Base-by-base conservation (phyloP, 1,140 invertebrate genomes). In the Steinernema khuongi region DNA sequence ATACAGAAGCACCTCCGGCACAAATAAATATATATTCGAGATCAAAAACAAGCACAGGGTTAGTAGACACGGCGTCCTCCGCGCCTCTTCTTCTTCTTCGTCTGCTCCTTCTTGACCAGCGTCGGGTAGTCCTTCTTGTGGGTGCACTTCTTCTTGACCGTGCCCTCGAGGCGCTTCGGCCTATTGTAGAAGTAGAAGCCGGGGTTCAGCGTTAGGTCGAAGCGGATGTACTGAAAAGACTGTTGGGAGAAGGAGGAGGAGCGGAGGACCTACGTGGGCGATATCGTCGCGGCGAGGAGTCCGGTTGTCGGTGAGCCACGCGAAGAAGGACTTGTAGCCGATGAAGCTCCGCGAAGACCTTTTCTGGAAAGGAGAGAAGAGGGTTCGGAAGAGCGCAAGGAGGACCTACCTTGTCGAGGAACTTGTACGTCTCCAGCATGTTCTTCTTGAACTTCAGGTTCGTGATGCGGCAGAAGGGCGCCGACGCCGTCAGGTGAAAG, bases 371-470 rank as follows among this genome's bases (percentile, higher is more conserved):
- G n/a, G 36, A 22, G 4, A 17, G 7, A 17, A n/a, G 4, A 60
- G 26, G 4, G 50, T n/a, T n/a, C n/a, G 26, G 19, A 60, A 22
- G 7, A 22, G 4, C 50, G 26, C 50, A 60, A 22, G 26, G 26
- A 11, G 4, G 19, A 17, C 50, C 19, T 4, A 60, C 50, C 50
- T 60, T 60, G 50, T 60, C 19, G 14, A 60, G 22, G 22, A 60
- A 60, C 26, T 60, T 7, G 19, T 60, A 60, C 50, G 14, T 7
- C 22, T 60, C 50, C 11, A 60, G 19, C 50, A 60, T 60, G 50
- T 60, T 60, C 50, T 60, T 60, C 50, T 60, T 60, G 19, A 60
- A 60, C 22, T 60, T 60, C 4, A 60, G 50, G 26, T 60, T 60
- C 19, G 50, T 60, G 7, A 60, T 22, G 14, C 50, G 7, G 19